Percentiles rank a stretch among this genome's conserved stretches.
Conservation (phyloP, 2,888 invertebrate species). For the Eugnorisma glareosa region DNA sequence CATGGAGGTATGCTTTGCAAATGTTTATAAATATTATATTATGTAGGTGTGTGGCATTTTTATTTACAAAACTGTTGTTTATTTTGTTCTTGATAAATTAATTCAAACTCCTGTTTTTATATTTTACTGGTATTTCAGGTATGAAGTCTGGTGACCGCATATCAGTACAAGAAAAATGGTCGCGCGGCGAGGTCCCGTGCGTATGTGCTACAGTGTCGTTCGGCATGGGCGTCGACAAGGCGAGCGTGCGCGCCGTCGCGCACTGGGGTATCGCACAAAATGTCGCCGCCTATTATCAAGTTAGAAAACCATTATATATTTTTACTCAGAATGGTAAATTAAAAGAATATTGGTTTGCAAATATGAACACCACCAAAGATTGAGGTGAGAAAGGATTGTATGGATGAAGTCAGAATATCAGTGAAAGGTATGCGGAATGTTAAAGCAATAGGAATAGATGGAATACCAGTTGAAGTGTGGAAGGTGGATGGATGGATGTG, state of each 20-base stretch:
- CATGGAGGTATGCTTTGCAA: conserved; percentile 93
- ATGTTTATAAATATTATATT: conserved; percentile 14
- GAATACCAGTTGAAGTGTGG: too few relatives aligned
- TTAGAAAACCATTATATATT: conserved; percentile 60
- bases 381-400: too few relatives aligned
- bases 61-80: background rate
- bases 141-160: conserved; percentile 93
- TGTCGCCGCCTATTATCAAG: conserved; percentile 97
- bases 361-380: too few relatives aligned
- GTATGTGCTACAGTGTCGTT: conserved; percentile 99
- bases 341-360: background rate
- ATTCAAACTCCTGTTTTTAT: background rate
- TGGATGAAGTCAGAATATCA: too few relatives aligned
- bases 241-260: conserved; percentile 97
- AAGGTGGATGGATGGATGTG: too few relatives aligned
- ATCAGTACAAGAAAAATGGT: conserved; percentile 97
- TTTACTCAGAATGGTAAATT: background rate
- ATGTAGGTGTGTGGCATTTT: conserved; percentile 23
- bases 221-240: conserved; percentile 99
- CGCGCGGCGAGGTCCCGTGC: conserved; percentile 95
- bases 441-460: too few relatives aligned
- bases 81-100: conserved; percentile 4
- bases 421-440: too few relatives aligned
- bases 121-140: conserved; percentile 81
- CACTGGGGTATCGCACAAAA: conserved; percentile 99